Evolutionary conservation across 2,888 invertebrate species (phyloP).

Genomic region (Chrysolina americana): DNA sequence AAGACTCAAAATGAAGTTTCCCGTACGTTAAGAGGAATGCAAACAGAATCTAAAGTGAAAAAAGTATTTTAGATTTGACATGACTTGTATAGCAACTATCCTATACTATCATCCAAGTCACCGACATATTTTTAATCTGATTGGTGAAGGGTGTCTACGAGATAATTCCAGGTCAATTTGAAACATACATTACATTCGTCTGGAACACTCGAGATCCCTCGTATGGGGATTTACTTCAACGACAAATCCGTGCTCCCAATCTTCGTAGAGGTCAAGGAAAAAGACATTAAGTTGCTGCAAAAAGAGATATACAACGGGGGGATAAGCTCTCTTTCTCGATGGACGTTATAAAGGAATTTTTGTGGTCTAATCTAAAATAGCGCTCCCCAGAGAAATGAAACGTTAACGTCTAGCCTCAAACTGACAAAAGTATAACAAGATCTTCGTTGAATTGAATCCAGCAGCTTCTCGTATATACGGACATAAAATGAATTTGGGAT

Average conservation of each 20-base stretch:
- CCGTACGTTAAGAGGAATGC: too few species aligned
- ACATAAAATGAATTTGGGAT: too few species aligned
- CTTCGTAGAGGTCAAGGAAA: conserved; percentile 7
- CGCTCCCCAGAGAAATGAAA: conserved; percentile 18
- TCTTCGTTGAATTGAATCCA: not conserved
- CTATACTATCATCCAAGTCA: too few species aligned
- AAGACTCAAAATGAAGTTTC: too few species aligned
- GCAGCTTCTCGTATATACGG: too few species aligned
- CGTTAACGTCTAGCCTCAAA: not conserved
- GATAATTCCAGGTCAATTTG: too few species aligned
- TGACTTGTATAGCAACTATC: too few species aligned
- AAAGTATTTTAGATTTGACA: too few species aligned
- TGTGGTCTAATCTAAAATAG: conserved; percentile 15
- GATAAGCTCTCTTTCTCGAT: conserved; percentile 23
- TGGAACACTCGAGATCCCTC: not conserved
- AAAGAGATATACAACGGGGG: not conserved
- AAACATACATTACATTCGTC: not conserved
- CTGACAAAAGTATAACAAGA: not conserved
- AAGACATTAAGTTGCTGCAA: not conserved
- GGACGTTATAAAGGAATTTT: conserved; percentile 23
- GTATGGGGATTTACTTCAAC: not conserved
- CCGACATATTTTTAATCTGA: too few species aligned
- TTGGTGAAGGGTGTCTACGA: too few species aligned
- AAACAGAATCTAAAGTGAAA: too few species aligned
- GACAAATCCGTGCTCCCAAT: not conserved